Evolutionary conservation across 2,888 invertebrate genomes (phyloP).

Genomic region (Drosophila mercatorum): DNA sequence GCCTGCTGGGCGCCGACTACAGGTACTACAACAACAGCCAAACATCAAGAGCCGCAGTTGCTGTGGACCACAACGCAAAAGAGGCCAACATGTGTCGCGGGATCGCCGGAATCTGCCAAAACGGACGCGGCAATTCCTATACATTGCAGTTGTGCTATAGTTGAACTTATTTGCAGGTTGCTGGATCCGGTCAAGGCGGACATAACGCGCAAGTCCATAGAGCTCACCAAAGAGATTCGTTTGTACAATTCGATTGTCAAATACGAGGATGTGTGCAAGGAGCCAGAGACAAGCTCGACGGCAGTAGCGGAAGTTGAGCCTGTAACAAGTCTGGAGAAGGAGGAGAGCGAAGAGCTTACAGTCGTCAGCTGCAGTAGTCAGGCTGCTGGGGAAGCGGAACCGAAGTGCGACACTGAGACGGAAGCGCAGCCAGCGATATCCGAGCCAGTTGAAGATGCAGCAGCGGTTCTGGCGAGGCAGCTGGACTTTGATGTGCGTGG

Average conservation of each 20-base stretch:
- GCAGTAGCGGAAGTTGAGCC: not conserved
- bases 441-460: not conserved
- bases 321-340: not conserved
- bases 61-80: slow-evolving; percentile 40
- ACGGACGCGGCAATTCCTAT: slow-evolving; percentile 23
- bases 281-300: not conserved
- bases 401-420: not conserved
- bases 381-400: not conserved
- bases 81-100: slow-evolving; percentile 49
- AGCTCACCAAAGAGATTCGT: slow-evolving; percentile 81
- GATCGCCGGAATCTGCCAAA: slow-evolving; percentile 47
- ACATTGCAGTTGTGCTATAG: slow-evolving; percentile 29
- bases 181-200: slow-evolving; percentile 72
- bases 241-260: slow-evolving; percentile 76
- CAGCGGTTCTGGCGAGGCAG: not conserved
- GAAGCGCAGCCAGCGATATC: slow-evolving; percentile 5
- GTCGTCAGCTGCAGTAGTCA: not conserved
- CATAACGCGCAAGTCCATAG: slow-evolving; percentile 74
- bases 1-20: slow-evolving; percentile 74
- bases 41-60: slow-evolving; percentile 26
- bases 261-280: slow-evolving; percentile 56
- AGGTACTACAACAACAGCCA: slow-evolving; percentile 59
- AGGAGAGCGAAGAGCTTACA: not conserved
- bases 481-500: slow-evolving; percentile 75
- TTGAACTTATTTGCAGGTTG: slow-evolving; percentile 69